phyloP scores from a whole-genome alignment of 2,113 vertebrate species.

The Romanogobio albipinnatus region DNA sequence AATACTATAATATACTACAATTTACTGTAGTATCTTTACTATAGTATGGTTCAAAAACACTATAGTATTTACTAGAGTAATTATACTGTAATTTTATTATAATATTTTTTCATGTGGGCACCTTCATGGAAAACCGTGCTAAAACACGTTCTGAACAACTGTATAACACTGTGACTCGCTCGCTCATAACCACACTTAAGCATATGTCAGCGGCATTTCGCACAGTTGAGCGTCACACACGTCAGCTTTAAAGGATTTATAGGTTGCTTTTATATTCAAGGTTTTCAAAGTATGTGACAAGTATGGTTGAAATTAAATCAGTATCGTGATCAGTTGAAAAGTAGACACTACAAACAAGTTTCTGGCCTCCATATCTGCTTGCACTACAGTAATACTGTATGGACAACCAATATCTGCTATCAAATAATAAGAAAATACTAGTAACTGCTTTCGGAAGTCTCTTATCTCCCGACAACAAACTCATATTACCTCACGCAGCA shows the following conservation, averaged over 20 bases:
- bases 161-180: too few species aligned
- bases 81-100: too few species aligned
- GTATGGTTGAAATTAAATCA: neutral
- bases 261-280: neutral
- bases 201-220: neutral
- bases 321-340: neutral
- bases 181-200: neutral
- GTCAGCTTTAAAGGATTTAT: neutral
- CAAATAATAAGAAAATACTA: constrained; percentile 1
- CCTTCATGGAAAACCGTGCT: neutral
- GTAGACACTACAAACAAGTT: neutral
- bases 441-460: neutral
- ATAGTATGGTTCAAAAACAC: too few species aligned
- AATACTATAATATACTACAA: too few species aligned
- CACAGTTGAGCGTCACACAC: neutral
- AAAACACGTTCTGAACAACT: neutral
- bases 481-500: neutral
- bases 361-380: neutral
- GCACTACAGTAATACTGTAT: neutral
- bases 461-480: neutral
- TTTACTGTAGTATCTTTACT: too few species aligned
- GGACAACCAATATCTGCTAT: neutral
- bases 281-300: neutral
- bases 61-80: too few species aligned
- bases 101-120: too few species aligned